These are phyloP conservation scores for Hydrotaea cyrtoneurina DNA, from an alignment of 2,888 invertebrate species.

Conservation along the genomic window DNA sequence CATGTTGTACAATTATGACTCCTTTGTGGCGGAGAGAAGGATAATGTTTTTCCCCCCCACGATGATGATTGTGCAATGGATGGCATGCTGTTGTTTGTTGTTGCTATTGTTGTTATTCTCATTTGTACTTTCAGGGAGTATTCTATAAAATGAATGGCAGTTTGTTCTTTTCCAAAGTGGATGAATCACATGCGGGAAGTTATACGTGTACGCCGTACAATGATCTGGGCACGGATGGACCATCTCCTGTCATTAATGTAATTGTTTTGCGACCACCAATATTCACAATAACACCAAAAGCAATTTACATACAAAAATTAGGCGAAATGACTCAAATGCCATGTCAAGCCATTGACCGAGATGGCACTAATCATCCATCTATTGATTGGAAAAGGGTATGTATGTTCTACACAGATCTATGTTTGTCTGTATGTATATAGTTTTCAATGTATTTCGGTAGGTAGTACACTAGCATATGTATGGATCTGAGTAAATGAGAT, in stretches of 20 bases:
- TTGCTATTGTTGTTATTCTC: constrained; percentile 17
- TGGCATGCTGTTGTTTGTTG: constrained; percentile 9
- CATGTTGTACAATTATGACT: constrained; percentile 22
- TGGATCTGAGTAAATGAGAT: constrained; percentile 69
- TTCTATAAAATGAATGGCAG: constrained; percentile 93
- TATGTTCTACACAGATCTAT: constrained; percentile 57
- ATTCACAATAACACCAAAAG: constrained; percentile 90
- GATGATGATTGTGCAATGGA: constrained; percentile 22
- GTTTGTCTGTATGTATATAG: neutral
- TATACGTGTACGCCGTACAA: constrained; percentile 97
- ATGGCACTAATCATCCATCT: constrained; percentile 84
- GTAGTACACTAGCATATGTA: constrained; percentile 70
- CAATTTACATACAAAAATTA: constrained; percentile 90
- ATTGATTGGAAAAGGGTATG: constrained; percentile 87
- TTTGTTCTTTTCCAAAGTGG: constrained; percentile 90
- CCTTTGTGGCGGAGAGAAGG: constrained; percentile 22
- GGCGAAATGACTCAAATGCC: constrained; percentile 91
- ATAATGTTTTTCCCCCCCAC: neutral
- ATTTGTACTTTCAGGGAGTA: constrained; percentile 83
- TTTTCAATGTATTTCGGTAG: constrained; percentile 34
- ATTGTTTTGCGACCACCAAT: constrained; percentile 92
- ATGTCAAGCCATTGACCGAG: constrained; percentile 89
- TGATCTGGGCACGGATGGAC: constrained; percentile 91
- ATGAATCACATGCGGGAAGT: constrained; percentile 91
- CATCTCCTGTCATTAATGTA: constrained; percentile 91